Conservation (phyloP, 2,113 vertebrate species). For the Nannobrachium achirus region DNA sequence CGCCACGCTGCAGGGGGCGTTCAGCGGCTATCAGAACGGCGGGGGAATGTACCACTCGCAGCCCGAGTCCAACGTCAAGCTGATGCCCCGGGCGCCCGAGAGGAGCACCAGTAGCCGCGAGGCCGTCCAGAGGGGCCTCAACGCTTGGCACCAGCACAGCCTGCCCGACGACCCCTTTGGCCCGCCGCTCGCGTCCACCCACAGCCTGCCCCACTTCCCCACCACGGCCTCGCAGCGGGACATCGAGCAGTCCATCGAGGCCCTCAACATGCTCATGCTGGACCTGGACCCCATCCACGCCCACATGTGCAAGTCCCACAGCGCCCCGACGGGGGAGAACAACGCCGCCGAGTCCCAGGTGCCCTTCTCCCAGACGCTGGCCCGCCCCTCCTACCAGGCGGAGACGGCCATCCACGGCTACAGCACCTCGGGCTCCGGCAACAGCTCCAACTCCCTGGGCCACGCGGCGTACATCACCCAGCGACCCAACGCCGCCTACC, state of each 20-base stretch:
- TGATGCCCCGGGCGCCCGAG: constrained; percentile 79
- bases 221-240: constrained; percentile 87
- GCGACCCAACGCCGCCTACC: constrained; percentile 54
- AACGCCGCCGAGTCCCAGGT: constrained; percentile 78
- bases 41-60: constrained; percentile 83
- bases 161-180: constrained; percentile 80
- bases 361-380: constrained; percentile 76
- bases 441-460: constrained; percentile 21
- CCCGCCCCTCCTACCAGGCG: constrained; percentile 79
- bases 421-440: constrained; percentile 50
- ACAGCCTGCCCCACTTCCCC: constrained; percentile 88
- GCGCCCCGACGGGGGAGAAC: constrained; percentile 82
- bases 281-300: constrained; percentile 84
- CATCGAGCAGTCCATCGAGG: constrained; percentile 94
- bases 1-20: constrained; percentile 68
- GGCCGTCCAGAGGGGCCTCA: constrained; percentile 94
- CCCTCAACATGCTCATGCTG: constrained; percentile 94
- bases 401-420: constrained; percentile 76
- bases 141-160: constrained; percentile 90
- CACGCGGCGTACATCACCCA: constrained; percentile 58
- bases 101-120: constrained; percentile 93
- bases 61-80: constrained; percentile 77
- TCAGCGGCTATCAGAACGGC: constrained; percentile 75
- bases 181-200: constrained; percentile 77
- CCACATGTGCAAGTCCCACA: constrained; percentile 90